Conservation (phyloP, 2,888 invertebrate species). For the Sicus ferrugineus region DNA sequence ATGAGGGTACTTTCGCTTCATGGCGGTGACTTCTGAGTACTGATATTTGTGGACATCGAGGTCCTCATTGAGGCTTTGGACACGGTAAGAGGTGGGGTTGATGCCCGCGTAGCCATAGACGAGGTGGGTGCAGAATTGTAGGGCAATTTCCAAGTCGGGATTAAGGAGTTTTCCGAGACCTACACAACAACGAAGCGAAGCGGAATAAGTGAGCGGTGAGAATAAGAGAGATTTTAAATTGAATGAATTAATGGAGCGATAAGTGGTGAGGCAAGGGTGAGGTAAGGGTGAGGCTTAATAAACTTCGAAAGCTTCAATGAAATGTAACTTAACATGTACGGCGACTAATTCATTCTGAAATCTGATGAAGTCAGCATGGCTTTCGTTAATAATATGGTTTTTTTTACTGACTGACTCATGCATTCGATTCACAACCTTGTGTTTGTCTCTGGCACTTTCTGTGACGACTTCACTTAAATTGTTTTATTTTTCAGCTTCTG, state of each 20-base stretch:
- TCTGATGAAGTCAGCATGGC: too few relatives aligned
- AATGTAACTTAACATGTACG: neutral
- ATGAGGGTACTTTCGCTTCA: slow-evolving; percentile 71
- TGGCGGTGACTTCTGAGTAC: slow-evolving; percentile 75
- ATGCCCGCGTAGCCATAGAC: slow-evolving; percentile 83
- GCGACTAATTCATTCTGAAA: neutral
- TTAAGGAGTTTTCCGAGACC: slow-evolving; percentile 81
- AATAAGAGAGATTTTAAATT: neutral
- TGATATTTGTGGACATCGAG: slow-evolving; percentile 77
- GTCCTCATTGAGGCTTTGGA: slow-evolving; percentile 75
- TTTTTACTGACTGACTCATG: slow-evolving; percentile 5
- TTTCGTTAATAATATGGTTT: too few relatives aligned
- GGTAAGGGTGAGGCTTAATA: neutral
- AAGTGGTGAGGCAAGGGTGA: neutral
- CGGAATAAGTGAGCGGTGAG: too few relatives aligned
- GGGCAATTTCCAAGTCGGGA: slow-evolving; percentile 75
- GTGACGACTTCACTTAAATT: slow-evolving; percentile 9
- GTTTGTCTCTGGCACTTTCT: neutral
- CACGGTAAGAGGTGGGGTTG: slow-evolving; percentile 73
- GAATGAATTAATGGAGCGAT: too few relatives aligned
- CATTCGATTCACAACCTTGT: slow-evolving; percentile 12
- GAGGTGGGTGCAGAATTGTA: slow-evolving; percentile 80
- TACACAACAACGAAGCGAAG: too few relatives aligned
- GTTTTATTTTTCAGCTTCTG: neutral
- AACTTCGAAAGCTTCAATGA: neutral